phyloP scores from a whole-genome alignment of 37 sponge, comb jelly and placozoan genomes.

The Diacarnus erythraeanus region DNA sequence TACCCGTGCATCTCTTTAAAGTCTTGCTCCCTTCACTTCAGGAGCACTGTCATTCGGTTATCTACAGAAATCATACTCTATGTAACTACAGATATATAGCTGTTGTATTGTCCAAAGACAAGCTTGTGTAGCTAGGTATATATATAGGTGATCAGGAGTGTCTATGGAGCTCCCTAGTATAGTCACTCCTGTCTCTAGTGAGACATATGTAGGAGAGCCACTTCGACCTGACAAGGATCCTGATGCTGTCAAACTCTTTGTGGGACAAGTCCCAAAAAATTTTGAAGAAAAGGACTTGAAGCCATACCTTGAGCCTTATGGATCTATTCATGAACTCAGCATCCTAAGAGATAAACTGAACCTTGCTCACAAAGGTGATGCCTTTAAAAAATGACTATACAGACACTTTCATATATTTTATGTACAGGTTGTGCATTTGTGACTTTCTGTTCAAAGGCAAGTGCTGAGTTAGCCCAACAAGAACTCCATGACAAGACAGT shows the following conservation, averaged over 20 bases:
- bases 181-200: not conserved
- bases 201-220: not conserved
- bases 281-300: constrained; percentile 80
- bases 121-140: too few relatives aligned
- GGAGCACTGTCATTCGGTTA: not conserved
- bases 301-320: constrained; percentile 82
- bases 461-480: constrained; percentile 82
- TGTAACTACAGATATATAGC: not conserved
- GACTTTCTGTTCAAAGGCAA: constrained; percentile 74
- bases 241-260: constrained; percentile 93
- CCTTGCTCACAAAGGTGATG: constrained; percentile 76
- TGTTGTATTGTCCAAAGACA: too few relatives aligned
- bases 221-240: constrained; percentile 56
- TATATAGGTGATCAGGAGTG: too few relatives aligned
- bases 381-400: not conserved
- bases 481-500: constrained; percentile 86
- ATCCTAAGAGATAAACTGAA: constrained; percentile 73
- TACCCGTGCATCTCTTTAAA: not conserved
- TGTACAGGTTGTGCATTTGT: constrained; percentile 97
- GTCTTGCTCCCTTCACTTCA: not conserved
- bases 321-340: constrained; percentile 74
- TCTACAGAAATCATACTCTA: not conserved
- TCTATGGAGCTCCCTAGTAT: constrained; percentile 7
- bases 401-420: not conserved
- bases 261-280: constrained; percentile 90